Evolutionary conservation across 2,113 vertebrate genomes (phyloP).

Genomic region (Perca schrenkii): DNA sequence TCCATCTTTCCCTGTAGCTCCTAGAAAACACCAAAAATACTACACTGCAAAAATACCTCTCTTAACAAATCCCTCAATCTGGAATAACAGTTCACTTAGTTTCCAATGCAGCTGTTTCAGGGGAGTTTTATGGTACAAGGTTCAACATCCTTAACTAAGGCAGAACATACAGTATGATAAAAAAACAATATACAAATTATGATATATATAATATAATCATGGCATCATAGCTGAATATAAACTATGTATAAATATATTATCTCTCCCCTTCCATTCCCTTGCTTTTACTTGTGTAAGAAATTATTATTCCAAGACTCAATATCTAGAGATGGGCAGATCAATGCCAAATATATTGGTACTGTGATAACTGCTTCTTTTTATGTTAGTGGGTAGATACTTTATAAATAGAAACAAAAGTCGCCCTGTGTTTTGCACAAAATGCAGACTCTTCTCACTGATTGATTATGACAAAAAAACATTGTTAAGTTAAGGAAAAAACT

Average conservation of each 20-base stretch:
- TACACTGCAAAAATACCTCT: not conserved
- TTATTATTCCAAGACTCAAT: not conserved
- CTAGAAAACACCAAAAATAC: conserved; percentile 76
- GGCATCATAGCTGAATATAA: too few species aligned
- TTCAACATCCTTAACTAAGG: not conserved
- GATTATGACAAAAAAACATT: not conserved
- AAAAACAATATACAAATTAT: not conserved
- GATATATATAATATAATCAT: too few species aligned
- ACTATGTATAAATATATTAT: not conserved
- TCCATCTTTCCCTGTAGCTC: conserved; percentile 98
- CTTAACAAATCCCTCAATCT: conserved; percentile 22
- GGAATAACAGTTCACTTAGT: not conserved
- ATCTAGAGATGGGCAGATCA: not conserved
- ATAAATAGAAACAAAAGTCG: not conserved
- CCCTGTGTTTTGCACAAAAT: conserved; percentile 1
- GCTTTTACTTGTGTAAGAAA: not conserved
- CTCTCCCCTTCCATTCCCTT: not conserved
- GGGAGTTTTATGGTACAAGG: not conserved
- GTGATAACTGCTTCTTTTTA: not conserved
- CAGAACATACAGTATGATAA: not conserved
- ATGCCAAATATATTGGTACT: not conserved
- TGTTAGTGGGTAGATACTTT: not conserved
- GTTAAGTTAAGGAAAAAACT: not conserved
- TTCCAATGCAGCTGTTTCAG: not conserved
- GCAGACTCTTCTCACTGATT: not conserved